Conservation (phyloP, 2,888 invertebrate genomes). For the Tenthredo distinguenda region DNA sequence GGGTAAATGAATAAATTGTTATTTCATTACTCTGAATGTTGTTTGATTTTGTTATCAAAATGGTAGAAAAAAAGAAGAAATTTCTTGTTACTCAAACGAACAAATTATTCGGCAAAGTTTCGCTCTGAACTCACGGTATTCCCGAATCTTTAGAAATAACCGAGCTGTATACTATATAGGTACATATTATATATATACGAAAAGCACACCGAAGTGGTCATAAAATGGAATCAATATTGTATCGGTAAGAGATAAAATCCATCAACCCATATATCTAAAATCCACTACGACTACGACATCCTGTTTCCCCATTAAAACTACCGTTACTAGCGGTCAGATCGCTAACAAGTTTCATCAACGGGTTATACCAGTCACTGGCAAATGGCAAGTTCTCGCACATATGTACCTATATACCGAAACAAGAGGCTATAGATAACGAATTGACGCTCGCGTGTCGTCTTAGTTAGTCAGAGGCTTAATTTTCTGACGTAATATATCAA, state of each 20-base stretch:
- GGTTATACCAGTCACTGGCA: slow-evolving; percentile 7
- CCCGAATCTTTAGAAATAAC: too few relatives aligned
- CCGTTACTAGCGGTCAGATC: slow-evolving; percentile 44
- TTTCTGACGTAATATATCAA: not conserved
- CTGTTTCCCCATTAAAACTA: slow-evolving; percentile 45
- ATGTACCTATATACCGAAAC: not conserved
- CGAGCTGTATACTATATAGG: not conserved
- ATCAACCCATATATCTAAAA: not conserved
- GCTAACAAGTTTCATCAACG: slow-evolving; percentile 50
- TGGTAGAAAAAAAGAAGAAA: not conserved
- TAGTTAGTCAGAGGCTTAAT: not conserved
- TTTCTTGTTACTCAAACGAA: not conserved
- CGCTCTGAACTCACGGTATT: too few relatives aligned
- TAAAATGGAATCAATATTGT: not conserved
- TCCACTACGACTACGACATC: slow-evolving; percentile 28
- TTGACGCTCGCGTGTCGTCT: not conserved
- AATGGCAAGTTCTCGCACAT: not conserved
- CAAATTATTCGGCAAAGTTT: not conserved
- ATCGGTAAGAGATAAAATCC: slow-evolving; percentile 1
- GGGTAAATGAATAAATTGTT: not conserved
- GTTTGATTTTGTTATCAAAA: not conserved
- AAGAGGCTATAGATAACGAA: not conserved
- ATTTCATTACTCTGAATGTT: not conserved
- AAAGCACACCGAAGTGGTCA: not conserved
- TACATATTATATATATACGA: not conserved